phyloP scores from a whole-genome alignment of 2,888 invertebrate species.

The Coelogynopora nodosa region DNA sequence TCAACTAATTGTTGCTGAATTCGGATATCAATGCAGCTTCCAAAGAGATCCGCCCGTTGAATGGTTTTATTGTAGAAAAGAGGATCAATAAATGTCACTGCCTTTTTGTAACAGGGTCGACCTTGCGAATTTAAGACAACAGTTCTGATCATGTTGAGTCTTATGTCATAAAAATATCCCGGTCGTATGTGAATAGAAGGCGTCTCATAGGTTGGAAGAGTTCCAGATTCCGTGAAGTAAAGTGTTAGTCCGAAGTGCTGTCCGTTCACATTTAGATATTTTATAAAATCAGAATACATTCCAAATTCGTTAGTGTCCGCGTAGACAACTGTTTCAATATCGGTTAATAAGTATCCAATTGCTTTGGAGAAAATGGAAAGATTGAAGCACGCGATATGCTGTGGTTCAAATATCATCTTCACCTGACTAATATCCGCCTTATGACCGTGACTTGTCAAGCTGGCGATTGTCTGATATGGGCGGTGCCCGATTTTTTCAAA shows the following conservation, averaged over 20 bases:
- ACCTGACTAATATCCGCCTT: background rate
- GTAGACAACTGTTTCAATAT: background rate
- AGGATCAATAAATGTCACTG: background rate
- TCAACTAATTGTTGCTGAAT: background rate
- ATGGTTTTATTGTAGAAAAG: background rate
- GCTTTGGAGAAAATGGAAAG: background rate
- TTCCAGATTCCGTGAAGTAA: background rate
- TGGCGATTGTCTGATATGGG: background rate
- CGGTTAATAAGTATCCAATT: background rate
- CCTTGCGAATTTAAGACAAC: background rate
- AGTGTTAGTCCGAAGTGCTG: background rate
- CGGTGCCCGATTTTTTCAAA: background rate
- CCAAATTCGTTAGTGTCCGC: background rate
- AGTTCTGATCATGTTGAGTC: background rate
- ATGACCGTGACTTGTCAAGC: background rate
- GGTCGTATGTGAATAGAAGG: background rate
- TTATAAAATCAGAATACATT: background rate
- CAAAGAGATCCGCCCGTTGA: background rate
- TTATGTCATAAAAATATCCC: background rate
- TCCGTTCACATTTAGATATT: background rate
- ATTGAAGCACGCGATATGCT: background rate
- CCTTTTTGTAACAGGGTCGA: background rate
- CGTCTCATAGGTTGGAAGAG: background rate
- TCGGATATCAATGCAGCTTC: background rate
- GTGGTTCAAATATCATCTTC: background rate